Evolutionary conservation across 2,113 vertebrate genomes (phyloP), one percentile per base, ranked within the genome.

Genomic region (Paratilapia polleni): DNA sequence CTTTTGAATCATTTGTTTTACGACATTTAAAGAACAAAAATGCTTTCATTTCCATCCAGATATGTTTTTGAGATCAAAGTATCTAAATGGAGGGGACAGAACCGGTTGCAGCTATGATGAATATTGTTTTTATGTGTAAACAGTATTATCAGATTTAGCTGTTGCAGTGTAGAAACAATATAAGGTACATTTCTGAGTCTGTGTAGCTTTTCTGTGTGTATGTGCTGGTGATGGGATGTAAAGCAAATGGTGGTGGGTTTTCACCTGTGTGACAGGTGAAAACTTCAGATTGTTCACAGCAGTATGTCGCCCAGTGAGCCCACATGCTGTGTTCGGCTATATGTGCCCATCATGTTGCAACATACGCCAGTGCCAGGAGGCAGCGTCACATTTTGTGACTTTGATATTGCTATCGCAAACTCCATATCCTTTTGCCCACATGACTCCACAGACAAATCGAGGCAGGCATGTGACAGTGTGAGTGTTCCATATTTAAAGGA

Each of bases 401-500:
- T 62, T 82, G 79, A 84, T 77, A 83, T 80, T 41, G 76, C 83
- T 80, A 84, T 90, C 77, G 61, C 68, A 78, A 83, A 83, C 81
- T 83, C 81, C 88, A 89, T 86, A 84, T 84, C 68, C 13, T 17
- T 56, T 78, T 57, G 66, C 26, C 78, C 81, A 59, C 88, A 90
- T 89, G 87, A 91, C 87, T 83, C 78, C 82, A 70, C 85, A 74
- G 83, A 85, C 84, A 63, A 82, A 84, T 52, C 2, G 20, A 78
- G 75, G 38, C 62, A 41, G 81, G 78, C 77, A 82, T 78, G 70
- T 81, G 70, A 84, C n/a, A 31, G 82, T 63, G 70, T 49, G 52
- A 54, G 82, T 64, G 76, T 82, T 88, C 66, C 77, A 86, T 80
- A 75, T 87, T 85, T 83, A 86, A 90, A 82, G 74, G 59, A 79